Evolutionary conservation across 2,888 invertebrate species (phyloP), one percentile per base, ranked within the genome.

Genomic region (Drosophila affinis): DNA sequence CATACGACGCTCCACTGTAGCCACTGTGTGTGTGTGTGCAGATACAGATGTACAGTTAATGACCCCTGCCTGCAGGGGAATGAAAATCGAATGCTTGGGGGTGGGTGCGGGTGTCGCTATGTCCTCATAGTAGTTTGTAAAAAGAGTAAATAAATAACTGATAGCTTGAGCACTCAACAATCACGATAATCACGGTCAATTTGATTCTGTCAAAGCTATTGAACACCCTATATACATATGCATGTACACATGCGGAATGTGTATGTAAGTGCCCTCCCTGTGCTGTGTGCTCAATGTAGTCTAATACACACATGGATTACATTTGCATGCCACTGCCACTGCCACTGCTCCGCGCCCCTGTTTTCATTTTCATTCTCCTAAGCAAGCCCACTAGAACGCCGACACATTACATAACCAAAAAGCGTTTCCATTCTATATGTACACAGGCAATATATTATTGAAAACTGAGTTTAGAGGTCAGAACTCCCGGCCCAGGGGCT

Each of bases 371-470:
- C 57, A 45, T 65, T 75, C 55, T 68, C 53, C 59, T 72, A 62
- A 69, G 62, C 62, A 65, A 49, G n/a, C 64, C 64, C 64, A 51
- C 56, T 63, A 67, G 55, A 57, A 67, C 45, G n/a, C 39, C 6
- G 14, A 62, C 24, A 61, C 6, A 69, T 84, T 84, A 77, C 81
- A 85, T 85, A 84, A 84, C 78, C 63, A 47, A 56, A 62, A 62
- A 63, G 24, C 53, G 62, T 74, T 63, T 47, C n/a, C 12, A 14
- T 32, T 55, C 45, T 39, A 39, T 39, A 7, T 9, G 17, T 24
- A 21, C 29, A 7, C 53, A 21, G 57, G 32, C 51, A 46, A 14
- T 24, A 24, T 60, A 29, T 47, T 27, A 52, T 51, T 49, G 18
- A 56, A 44, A 45, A 32, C 39, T n/a, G n/a, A 39, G 39, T 39